Evolutionary conservation across 92 coral and sea anemone species (phyloP).

Genomic region (Actinostola sp.): DNA sequence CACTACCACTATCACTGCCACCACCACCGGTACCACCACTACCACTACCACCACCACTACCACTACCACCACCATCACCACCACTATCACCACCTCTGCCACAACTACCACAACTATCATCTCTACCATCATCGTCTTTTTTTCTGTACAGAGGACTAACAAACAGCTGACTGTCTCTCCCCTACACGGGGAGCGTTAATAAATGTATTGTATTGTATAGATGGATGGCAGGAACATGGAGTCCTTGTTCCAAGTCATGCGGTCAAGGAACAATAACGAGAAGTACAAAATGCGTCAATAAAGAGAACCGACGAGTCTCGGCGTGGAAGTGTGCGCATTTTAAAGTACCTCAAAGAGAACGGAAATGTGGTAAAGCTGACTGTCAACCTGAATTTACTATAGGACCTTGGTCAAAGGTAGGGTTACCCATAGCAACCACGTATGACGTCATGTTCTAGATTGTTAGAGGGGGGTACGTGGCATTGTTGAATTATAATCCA

Average conservation of each 20-base stretch:
- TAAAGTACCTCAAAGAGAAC: constrained; percentile 26
- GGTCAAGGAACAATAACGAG: constrained; percentile 42
- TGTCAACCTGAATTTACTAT: constrained; percentile 54
- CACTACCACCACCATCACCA: too few species aligned
- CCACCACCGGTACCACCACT: too few species aligned
- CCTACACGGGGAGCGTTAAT: too few species aligned
- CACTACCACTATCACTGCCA: too few species aligned
- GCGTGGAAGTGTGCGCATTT: constrained; percentile 38
- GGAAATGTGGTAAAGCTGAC: constrained; percentile 35
- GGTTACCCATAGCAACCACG: background rate
- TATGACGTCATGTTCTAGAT: background rate
- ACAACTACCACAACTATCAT: too few species aligned
- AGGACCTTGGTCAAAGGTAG: constrained; percentile 64
- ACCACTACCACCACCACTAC: too few species aligned
- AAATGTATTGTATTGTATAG: constrained; percentile 10
- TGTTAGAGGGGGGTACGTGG: too few species aligned
- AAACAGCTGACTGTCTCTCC: too few species aligned
- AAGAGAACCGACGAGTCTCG: constrained; percentile 21
- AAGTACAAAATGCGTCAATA: constrained; percentile 34
- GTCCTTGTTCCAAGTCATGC: constrained; percentile 43
- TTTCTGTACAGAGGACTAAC: too few species aligned
- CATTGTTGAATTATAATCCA: too few species aligned
- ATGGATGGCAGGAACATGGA: constrained; percentile 47
- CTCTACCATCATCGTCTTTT: too few species aligned
- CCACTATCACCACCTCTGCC: too few species aligned